Base-by-base conservation (phyloP, 2,797 vertebrate species). In the Rhinoraja longicauda region DNA sequence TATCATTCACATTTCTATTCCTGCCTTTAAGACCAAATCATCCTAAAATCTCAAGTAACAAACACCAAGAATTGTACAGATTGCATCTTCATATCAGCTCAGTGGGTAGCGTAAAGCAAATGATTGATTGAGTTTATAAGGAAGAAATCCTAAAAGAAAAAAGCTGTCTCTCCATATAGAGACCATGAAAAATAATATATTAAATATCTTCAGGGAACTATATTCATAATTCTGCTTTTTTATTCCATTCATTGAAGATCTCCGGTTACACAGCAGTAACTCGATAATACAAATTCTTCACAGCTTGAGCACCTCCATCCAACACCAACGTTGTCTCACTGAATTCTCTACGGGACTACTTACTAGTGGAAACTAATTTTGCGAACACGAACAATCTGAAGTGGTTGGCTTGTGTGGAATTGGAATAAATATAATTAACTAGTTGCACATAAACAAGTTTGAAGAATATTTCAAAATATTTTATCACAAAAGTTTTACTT, bases 291-390 rank as follows among this genome's bases (percentile, higher is more conserved):
- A 6, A 53, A 53, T 29, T 73, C 91, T 91, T 91, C 39, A 39
- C 59, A 53, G 70, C 21, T 91, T 91, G 67, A 29, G 39, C 26
- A 73, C 36, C 26, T 72, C 24, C 88, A 90, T 90, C 64, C 6
- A 73, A 9, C 32, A 91, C 64, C 88, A 90, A 39, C 32, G 39
- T 17, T 73, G 67, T 45, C 73, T 91, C 21, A 73, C 70, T 39
- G 32, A 45, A 45, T 90, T 90, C 36, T 73, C 90, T 15, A 36
- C 13, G 36, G n/a, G 59, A 59, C 59, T 57, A 64, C 59, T 64
- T 32, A 36, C 84, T 88, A 29, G 64, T 64, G 82, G 62, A n/a
- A 86, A 86, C 53, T 86, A 86, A 86, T 64, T 88, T 64, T 17
- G n/a, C 32, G n/a, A 17, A 88, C 59, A 32, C 15, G 53, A 88